These are phyloP conservation scores for Phoxinus dragarum DNA, from an alignment of 2,797 vertebrate genomes.

Conservation along the genomic window DNA sequence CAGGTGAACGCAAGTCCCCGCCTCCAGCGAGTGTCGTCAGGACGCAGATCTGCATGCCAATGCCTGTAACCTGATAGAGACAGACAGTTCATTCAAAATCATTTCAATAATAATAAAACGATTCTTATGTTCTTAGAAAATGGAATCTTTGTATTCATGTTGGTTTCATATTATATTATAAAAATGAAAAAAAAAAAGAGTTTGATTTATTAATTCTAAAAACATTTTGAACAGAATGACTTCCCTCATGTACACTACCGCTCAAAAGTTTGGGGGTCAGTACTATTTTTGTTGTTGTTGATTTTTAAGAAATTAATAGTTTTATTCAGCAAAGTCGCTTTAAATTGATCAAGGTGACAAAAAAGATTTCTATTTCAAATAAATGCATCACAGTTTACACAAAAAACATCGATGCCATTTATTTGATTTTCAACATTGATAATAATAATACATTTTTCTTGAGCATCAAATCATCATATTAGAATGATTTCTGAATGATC, in stretches of 20 bases:
- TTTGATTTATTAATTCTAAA: not conserved
- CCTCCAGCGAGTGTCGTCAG: slow-evolving; percentile 90
- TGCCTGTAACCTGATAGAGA: slow-evolving; percentile 89
- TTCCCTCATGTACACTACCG: not conserved
- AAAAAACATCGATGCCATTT: not conserved
- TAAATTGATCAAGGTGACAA: not conserved
- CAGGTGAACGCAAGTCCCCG: slow-evolving; percentile 94
- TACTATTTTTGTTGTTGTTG: not conserved
- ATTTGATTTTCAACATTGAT: not conserved
- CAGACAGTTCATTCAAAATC: not conserved
- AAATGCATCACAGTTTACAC: not conserved
- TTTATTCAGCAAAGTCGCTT: not conserved
- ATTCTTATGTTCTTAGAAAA: not conserved
- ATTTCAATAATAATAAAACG: not conserved
- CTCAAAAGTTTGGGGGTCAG: not conserved
- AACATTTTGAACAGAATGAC: not conserved
- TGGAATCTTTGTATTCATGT: not conserved
- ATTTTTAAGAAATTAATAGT: not conserved
- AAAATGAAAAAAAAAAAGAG: not conserved
- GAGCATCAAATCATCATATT: not conserved
- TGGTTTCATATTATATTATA: not conserved
- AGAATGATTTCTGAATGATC: not conserved
- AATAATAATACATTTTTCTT: not conserved
- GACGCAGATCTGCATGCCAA: slow-evolving; percentile 93
- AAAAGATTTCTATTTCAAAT: not conserved